These are phyloP conservation scores for Chrysomela aeneicollis DNA, from an alignment of 2,888 invertebrate genomes.

Conservation along the genomic window DNA sequence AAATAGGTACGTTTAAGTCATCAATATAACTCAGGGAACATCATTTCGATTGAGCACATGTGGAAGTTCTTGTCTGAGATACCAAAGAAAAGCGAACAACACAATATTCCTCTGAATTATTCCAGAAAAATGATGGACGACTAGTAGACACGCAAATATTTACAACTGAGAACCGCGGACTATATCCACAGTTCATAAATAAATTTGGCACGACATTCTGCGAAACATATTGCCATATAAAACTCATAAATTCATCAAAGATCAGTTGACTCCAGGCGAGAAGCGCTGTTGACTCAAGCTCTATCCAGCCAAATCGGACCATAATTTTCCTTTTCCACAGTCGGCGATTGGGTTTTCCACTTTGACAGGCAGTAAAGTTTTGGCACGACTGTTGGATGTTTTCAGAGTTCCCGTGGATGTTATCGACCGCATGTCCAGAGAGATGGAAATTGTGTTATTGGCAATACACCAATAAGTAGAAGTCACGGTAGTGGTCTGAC, in stretches of 20 bases:
- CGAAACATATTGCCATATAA: neutral
- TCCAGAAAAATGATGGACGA: no score
- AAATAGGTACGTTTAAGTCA: no score
- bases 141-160: no score
- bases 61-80: no score
- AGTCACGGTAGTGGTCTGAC: no score
- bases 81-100: no score
- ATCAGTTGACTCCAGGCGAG: constrained; percentile 25
- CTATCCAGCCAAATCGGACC: constrained; percentile 32
- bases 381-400: constrained; percentile 15
- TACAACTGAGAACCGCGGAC: no score
- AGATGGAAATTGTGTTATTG: neutral
- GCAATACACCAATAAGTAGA: neutral
- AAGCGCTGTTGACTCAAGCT: constrained; percentile 32
- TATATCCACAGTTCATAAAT: neutral
- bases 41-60: no score
- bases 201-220: neutral
- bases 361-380: constrained; percentile 33
- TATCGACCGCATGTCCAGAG: neutral
- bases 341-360: constrained; percentile 32
- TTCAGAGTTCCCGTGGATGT: neutral
- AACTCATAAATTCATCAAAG: constrained; percentile 29
- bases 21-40: no score
- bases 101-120: no score
- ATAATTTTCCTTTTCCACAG: constrained; percentile 30